A percentile compares a stretch with the other conserved stretches of the same genome.
Conservation (phyloP, 2,888 invertebrate genomes). For the Ormyrus pomaceus region DNA sequence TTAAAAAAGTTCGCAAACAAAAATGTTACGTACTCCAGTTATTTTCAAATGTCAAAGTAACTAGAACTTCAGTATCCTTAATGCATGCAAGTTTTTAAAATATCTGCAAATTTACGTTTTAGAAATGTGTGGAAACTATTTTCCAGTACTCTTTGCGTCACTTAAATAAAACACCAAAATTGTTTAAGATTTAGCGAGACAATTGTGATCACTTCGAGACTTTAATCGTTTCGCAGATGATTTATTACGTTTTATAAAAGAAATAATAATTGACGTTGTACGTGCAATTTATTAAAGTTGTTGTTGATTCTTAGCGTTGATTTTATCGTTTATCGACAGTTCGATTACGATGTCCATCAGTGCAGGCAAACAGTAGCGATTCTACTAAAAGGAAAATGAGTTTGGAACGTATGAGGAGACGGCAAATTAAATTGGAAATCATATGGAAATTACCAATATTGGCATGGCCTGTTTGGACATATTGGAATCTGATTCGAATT, state of each 20-base stretch:
- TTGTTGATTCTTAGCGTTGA: no score
- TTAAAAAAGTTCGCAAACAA: conserved; percentile 28
- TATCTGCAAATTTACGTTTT: not conserved
- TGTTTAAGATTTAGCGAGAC: no score
- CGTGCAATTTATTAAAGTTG: no score
- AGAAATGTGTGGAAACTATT: not conserved
- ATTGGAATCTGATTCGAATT: conserved; percentile 29
- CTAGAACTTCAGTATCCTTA: conserved; percentile 22
- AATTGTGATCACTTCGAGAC: no score
- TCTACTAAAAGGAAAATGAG: not conserved
- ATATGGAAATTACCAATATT: conserved; percentile 24
- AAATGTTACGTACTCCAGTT: conserved; percentile 26
- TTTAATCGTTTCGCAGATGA: no score
- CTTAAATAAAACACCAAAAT: no score
- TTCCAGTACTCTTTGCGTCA: no score
- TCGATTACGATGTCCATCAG: conserved; percentile 7
- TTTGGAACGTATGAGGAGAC: not conserved
- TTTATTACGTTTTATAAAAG: no score
- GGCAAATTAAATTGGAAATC: conserved; percentile 29
- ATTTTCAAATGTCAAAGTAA: conserved; percentile 38
- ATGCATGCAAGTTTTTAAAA: conserved; percentile 8
- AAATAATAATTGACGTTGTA: no score
- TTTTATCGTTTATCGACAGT: not conserved
- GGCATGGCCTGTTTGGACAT: conserved; percentile 7
- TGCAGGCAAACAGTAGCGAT: not conserved